Evolutionary conservation across 2,888 invertebrate genomes (phyloP), one percentile per base, ranked within the genome.

Genomic region (Megamerina dolium): DNA sequence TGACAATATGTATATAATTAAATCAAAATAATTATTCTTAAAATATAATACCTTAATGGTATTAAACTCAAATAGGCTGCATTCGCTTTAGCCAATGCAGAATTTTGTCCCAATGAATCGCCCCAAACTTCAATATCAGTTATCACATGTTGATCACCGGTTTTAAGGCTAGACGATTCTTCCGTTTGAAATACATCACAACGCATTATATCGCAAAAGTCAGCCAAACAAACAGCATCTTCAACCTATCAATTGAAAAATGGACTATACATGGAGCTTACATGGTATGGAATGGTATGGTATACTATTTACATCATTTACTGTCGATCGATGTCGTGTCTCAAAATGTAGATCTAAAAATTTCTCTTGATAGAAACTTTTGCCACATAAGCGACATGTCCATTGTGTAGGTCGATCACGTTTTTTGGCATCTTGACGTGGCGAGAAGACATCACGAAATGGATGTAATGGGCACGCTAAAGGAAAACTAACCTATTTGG

Each of bases 201-300:
- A 56, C 94, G 81, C 85, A 94, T 91, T 59, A 94, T 88, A 74
- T 94, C 93, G 77, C 94, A 95, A 74, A 87, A 93, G 72, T 93
- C 91, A 39, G 92, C 90, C 61, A 93, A 78, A 72, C 94, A 94
- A 60, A 93, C 86, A 49, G 90, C 85, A 72, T 92, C 91, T 73
- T 91, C 89, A 43, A 85, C 89, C 92, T 92, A 64, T 12, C 48
- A 31, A 26, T 23, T 23, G 6, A 8, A 30, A 13, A 23, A n/a
- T 18, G 14, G 12, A 2, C 21, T 21, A 26, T 2, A 17, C 13
- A 33, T 10, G n/a, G n/a, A n/a, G n/a, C n/a, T n/a, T n/a, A n/a
- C n/a, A n/a, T n/a, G n/a, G n/a, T n/a, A n/a, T n/a, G n/a, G n/a
- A n/a, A n/a, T 18, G n/a, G 30, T 14, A 16, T 2, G 6, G 6